Evolutionary conservation across 1,140 invertebrate genomes (phyloP).

Genomic region (Drosophila eugracilis): DNA sequence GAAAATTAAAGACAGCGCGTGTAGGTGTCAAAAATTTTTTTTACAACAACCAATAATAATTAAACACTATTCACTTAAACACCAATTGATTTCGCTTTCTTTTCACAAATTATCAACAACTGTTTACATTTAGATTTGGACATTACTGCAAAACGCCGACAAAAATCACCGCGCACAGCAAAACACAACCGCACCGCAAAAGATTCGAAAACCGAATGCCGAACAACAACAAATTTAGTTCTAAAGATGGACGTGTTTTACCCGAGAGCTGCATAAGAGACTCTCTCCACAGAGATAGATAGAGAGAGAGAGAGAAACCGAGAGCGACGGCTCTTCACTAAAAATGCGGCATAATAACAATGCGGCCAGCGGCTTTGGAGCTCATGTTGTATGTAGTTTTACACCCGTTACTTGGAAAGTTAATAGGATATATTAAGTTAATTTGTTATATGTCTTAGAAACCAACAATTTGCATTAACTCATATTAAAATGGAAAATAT

Average conservation of each 20-base stretch:
- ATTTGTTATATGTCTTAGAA: not conserved
- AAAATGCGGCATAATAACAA: constrained; percentile 69
- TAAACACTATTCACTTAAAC: constrained; percentile 11
- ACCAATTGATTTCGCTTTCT: constrained; percentile 1
- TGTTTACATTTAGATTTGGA: constrained; percentile 27
- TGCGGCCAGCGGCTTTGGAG: constrained; percentile 30
- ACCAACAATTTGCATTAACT: not conserved
- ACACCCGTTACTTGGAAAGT: not conserved
- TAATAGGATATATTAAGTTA: not conserved
- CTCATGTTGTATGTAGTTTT: constrained; percentile 21
- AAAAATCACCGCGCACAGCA: constrained; percentile 34
- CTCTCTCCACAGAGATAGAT: constrained; percentile 19
- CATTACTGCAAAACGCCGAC: constrained; percentile 57
- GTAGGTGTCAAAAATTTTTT: constrained; percentile 20
- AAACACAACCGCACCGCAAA: constrained; percentile 72
- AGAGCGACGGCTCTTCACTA: not conserved
- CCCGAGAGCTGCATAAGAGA: not conserved
- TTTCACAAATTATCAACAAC: constrained; percentile 49
- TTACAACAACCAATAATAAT: not conserved
- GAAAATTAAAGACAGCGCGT: constrained; percentile 16
- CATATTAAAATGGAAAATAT: too few relatives aligned
- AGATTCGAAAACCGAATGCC: constrained; percentile 14
- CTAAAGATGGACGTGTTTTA: constrained; percentile 4
- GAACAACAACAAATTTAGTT: constrained; percentile 14
- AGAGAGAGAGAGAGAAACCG: not conserved